These are phyloP conservation scores for Gymnocephalus cernua DNA, from an alignment of 2,113 vertebrate genomes.

Conservation along the genomic window DNA sequence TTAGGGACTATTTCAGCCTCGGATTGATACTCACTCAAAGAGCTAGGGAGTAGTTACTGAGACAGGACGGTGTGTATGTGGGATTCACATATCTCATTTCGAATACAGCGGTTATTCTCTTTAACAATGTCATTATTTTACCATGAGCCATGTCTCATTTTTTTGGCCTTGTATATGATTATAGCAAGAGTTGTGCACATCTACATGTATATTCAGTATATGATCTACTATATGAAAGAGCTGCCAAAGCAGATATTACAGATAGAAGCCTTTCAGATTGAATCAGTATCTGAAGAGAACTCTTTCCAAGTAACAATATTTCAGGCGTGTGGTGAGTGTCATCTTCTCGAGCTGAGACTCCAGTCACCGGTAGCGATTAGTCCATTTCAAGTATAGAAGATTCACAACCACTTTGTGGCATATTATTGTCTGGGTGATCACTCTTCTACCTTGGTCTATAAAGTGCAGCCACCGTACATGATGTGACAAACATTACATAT, in stretches of 20 bases:
- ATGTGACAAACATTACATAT: conserved; percentile 1
- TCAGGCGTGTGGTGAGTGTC: conserved; percentile 14
- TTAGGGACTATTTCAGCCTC: too few species aligned
- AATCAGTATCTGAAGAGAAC: conserved; percentile 37
- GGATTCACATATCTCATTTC: background rate
- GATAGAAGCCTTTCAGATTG: conserved; percentile 1
- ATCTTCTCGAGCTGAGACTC: conserved; percentile 12
- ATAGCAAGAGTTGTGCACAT: background rate
- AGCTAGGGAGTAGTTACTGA: too few species aligned
- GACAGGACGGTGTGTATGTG: too few species aligned
- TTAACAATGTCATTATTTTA: background rate
- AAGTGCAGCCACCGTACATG: background rate
- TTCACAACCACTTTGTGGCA: background rate
- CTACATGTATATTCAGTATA: background rate
- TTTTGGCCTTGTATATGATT: background rate
- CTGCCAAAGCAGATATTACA: background rate
- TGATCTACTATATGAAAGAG: background rate
- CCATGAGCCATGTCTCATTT: background rate
- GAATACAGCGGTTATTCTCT: background rate
- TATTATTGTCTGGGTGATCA: background rate
- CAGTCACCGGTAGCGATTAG: background rate
- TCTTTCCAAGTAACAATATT: conserved; percentile 31
- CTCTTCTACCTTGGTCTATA: background rate
- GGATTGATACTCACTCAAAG: too few species aligned
- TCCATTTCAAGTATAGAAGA: conserved; percentile 6